Evolutionary conservation across 2,888 invertebrate genomes (phyloP), one percentile per base, ranked within the genome.

Genomic region (Monopis laevigella): DNA sequence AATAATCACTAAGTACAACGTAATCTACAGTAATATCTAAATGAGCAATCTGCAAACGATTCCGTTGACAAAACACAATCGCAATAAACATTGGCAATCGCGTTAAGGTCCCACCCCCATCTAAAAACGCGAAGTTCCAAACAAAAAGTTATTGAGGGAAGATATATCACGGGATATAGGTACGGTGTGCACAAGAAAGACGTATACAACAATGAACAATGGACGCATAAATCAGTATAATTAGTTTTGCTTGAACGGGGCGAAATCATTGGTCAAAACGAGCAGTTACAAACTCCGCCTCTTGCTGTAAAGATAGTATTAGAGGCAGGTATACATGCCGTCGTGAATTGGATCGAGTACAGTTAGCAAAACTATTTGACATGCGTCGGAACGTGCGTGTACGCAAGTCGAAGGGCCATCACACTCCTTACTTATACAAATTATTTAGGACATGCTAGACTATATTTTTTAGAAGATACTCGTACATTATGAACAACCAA

Each of bases 161-260:
- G 55, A 58, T 58, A 55, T 54, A 58, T 58, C 59, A 59, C 57
- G 53, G n/a, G n/a, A n/a, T n/a, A n/a, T n/a, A 65, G 63, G 69
- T 65, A 65, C 44, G 43, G 46, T 62, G 58, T 51, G 55, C 56
- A 73, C 74, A 82, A 80, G 82, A 73, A 68, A 73, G 75, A 74
- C 69, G 81, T 82, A 32, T 17, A 82, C 85, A 87, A 90, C 90
- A 90, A 90, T 89, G 90, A 87, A 91, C 91, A 92, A 92, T 92
- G 88, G 90, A 84, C 82, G 88, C 89, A 92, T 92, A 92, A 92
- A 92, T 92, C 91, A 90, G 89, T 88, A 91, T 92, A 92, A 92
- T 92, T 92, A 91, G 91, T 89, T 88, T 86, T 85, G 78, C 67
- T 61, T 62, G 66, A 69, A 74, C 78, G 78, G 71, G 77, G 84